Evolutionary conservation across 2,888 invertebrate species (phyloP), one percentile per base, ranked within the genome.

Genomic region (Watsonalla binaria): DNA sequence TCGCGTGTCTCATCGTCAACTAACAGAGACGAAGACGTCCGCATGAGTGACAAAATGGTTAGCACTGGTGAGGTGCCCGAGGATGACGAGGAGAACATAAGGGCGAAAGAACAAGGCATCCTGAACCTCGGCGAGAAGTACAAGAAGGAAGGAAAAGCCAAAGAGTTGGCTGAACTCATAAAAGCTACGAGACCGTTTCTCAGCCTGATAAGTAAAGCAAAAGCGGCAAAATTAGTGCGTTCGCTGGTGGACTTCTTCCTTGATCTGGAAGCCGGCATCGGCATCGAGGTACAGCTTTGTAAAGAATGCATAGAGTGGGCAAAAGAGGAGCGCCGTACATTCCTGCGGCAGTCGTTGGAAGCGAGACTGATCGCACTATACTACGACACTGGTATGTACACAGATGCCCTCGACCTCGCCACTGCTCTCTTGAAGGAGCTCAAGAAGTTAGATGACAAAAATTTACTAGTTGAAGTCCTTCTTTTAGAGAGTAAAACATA

Each of bases 261-360:
- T 68, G 99, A 98, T 81, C 94, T 99, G 88, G 98, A 99, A 84
- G 98, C 98, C 61, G 97, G 96, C 51, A 98, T 98, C 62, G 99
- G 99, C 52, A 97, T 97, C 61, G 98, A 98, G 92, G 96, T 96
- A 53, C 95, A 97, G 86, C 90, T 97, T 59, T 97, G 97, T 85
- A 96, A 96, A 91, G 99, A 99, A 90, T 99, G 99, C 90, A 99
- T 99, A 90, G 97, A 98, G 90, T 99, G 99, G 99, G 98, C 99
- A 37, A 98, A 98, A 82, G 96, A 97, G 77, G 99, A 99, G 84
- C 96, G 98, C 65, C 94, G 99, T 66, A 99, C 98, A 15, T 99
- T 99, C 86, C 90, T 99, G 59, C 92, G 99, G 69, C 99, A 99
- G 86, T 97, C 98, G 0, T 86, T 99, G 67, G 98, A 99, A 84